Evolutionary conservation across 2,888 invertebrate species (phyloP).

Genomic region (Leptinotarsa haldemani): DNA sequence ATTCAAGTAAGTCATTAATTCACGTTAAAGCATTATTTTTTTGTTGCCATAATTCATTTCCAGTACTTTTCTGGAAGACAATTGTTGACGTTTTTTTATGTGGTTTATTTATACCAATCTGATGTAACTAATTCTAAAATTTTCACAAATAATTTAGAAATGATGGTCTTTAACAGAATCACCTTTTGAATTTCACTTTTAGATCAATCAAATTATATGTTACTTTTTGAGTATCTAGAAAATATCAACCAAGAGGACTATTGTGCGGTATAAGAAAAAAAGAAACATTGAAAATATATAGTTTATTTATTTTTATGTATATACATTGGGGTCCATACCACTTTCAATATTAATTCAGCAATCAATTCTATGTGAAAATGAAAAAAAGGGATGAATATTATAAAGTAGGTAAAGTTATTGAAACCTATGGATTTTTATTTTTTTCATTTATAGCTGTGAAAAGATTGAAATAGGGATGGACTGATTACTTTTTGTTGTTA

Average conservation of each 20-base stretch:
- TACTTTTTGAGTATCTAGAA: conserved; percentile 1
- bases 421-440: not conserved
- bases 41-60: not conserved
- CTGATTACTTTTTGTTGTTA: conserved; percentile 12
- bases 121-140: not conserved
- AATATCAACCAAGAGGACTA: conserved; percentile 1
- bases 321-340: not conserved
- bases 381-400: no score
- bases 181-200: not conserved
- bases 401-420: no score
- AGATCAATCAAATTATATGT: not conserved
- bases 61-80: not conserved
- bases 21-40: no score
- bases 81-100: not conserved
- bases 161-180: no score
- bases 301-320: conserved; percentile 9
- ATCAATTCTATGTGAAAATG: not conserved
- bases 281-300: not conserved
- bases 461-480: conserved; percentile 2
- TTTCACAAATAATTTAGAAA: not conserved
- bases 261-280: not conserved
- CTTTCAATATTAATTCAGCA: conserved; percentile 1
- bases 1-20: conserved; percentile 13
- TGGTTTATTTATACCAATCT: not conserved
- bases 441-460: not conserved